A percentile compares a stretch with the other conserved stretches of the same genome.
Evolutionary conservation across 2,113 vertebrate genomes (phyloP).

Genomic region (Phylloscopus trochilus): DNA sequence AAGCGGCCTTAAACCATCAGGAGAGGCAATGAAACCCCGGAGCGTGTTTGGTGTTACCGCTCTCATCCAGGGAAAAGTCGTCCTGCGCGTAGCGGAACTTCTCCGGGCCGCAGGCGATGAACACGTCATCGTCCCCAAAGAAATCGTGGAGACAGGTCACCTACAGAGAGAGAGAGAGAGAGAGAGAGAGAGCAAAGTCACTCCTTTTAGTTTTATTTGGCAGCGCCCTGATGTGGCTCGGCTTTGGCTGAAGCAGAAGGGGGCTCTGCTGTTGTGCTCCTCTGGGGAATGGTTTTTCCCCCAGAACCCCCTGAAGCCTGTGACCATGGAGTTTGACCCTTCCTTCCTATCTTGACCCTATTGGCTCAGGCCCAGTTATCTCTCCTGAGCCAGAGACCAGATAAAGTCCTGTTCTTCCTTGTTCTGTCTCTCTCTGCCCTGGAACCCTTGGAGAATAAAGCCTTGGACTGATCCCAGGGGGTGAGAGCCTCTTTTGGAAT

Average conservation of each 20-base stretch:
- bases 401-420: no score
- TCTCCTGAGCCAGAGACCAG: no score
- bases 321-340: no score
- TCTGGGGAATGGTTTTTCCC: no score
- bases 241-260: background rate
- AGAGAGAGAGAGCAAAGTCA: slow-evolving; percentile 53
- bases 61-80: slow-evolving; percentile 96
- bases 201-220: background rate
- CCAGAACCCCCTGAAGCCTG: no score
- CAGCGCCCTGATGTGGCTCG: background rate
- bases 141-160: slow-evolving; percentile 99
- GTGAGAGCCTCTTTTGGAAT: no score
- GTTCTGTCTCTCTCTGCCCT: no score
- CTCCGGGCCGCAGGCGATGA: slow-evolving; percentile 96
- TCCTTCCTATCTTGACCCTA: no score
- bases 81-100: slow-evolving; percentile 98
- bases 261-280: background rate
- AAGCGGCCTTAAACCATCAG: no score
- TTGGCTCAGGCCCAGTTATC: no score
- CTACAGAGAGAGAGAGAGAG: slow-evolving; percentile 66
- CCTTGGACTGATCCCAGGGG: no score
- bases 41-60: slow-evolving; percentile 75
- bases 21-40: background rate
- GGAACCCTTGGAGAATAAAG: no score
- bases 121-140: slow-evolving; percentile 96